A percentile compares a stretch with the other conserved stretches of the same genome.
Conservation (phyloP, 2,113 vertebrate species). For the Microtus ochrogaster region DNA sequence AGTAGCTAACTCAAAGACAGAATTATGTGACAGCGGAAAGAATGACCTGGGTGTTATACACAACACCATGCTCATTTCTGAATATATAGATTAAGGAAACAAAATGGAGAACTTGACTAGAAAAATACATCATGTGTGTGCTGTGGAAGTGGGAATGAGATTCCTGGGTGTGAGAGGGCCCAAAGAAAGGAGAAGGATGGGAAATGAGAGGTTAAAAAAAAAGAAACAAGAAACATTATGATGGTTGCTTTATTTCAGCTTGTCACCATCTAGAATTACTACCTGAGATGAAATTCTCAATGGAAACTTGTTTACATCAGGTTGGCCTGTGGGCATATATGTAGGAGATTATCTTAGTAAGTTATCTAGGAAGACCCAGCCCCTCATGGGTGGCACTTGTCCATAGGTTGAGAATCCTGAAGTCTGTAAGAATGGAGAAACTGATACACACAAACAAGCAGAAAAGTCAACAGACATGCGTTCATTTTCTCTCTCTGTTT, state of each 20-base stretch:
- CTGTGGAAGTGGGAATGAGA: neutral
- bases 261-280: neutral
- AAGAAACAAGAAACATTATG: neutral
- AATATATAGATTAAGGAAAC: conserved; percentile 28
- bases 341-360: neutral
- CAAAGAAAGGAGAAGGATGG: neutral
- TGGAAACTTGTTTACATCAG: neutral
- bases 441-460: too few species aligned
- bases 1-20: neutral
- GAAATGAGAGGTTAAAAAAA: neutral
- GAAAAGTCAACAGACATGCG: neutral
- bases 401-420: neutral
- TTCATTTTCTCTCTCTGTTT: neutral
- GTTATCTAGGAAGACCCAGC: neutral
- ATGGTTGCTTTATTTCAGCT: neutral
- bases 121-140: neutral
- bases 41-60: neutral
- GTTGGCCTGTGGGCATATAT: neutral
- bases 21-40: neutral
- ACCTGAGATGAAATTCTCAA: neutral
- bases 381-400: neutral
- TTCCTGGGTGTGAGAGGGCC: neutral
- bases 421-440: neutral
- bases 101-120: neutral
- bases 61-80: neutral